These are phyloP conservation scores for Pongo abelii DNA, from an alignment of 2,113 vertebrate genomes.

Conservation along the genomic window DNA sequence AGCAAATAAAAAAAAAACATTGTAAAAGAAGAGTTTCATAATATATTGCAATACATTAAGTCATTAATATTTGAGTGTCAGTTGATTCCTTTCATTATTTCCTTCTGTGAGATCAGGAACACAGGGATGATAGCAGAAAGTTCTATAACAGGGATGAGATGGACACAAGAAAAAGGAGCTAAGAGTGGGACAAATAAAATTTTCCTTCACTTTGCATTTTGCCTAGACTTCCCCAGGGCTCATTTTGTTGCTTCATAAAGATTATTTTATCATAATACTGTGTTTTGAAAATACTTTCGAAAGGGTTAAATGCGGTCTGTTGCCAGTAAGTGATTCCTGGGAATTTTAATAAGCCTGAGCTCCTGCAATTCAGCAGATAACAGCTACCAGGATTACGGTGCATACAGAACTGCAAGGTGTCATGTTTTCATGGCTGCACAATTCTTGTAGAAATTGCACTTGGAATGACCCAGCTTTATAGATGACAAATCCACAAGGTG, in stretches of 20 bases:
- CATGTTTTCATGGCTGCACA: slow-evolving; percentile 14
- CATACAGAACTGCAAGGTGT: background rate
- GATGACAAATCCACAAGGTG: background rate
- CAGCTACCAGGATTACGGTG: background rate
- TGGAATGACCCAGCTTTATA: background rate
- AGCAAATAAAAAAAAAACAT: background rate
- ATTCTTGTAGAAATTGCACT: slow-evolving; percentile 23
- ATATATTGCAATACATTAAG: background rate
- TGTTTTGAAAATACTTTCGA: background rate
- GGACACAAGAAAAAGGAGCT: background rate
- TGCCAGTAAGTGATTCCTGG: slow-evolving; percentile 47
- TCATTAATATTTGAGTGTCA: background rate
- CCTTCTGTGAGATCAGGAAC: background rate
- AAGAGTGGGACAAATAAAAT: background rate
- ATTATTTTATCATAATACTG: background rate
- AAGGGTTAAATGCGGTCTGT: slow-evolving; percentile 54
- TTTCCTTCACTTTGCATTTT: background rate
- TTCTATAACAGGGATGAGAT: background rate
- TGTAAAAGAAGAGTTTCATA: background rate
- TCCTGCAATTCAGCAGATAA: slow-evolving; percentile 45
- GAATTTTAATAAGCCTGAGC: slow-evolving; percentile 65
- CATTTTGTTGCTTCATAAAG: background rate
- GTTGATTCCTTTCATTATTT: background rate
- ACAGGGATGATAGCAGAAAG: background rate
- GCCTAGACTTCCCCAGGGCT: background rate